phyloP scores from a whole-genome alignment of 2,113 vertebrate species.

The Barnardius zonarius region DNA sequence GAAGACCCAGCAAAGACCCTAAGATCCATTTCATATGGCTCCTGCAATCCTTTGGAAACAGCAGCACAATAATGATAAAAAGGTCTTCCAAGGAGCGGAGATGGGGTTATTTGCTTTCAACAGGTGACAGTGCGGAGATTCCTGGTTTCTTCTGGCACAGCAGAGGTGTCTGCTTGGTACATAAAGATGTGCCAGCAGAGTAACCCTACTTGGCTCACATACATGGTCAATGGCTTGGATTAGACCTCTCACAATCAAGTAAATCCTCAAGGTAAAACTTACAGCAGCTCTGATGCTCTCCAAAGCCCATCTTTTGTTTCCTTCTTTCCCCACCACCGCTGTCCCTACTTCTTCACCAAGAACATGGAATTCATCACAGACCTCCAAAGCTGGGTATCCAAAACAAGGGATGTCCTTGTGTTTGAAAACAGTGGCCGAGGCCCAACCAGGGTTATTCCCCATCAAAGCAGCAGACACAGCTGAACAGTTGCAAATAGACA shows the following conservation, averaged over 20 bases:
- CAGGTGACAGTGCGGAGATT: not conserved
- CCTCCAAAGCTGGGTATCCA: not conserved
- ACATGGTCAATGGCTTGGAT: not conserved
- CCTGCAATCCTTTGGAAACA: not conserved
- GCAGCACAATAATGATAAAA: not conserved
- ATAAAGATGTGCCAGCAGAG: not conserved
- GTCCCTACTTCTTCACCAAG: not conserved
- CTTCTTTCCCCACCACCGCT: not conserved
- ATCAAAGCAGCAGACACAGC: not conserved
- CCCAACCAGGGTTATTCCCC: not conserved
- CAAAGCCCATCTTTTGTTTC: not conserved
- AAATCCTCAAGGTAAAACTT: not conserved
- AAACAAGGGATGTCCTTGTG: not conserved
- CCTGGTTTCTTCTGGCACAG: not conserved
- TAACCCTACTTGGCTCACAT: not conserved
- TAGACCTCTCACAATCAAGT: not conserved
- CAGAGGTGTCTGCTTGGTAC: not conserved
- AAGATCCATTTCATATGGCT: not conserved
- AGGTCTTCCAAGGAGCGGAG: not conserved
- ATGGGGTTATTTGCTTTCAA: not conserved
- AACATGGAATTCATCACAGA: not conserved
- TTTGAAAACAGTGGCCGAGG: not conserved
- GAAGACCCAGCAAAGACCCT: not conserved
- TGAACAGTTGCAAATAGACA: not conserved
- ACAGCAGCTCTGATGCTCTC: not conserved